Evolutionary conservation across 2,113 vertebrate genomes (phyloP).

Genomic region (Hippocampus mohnikei): DNA sequence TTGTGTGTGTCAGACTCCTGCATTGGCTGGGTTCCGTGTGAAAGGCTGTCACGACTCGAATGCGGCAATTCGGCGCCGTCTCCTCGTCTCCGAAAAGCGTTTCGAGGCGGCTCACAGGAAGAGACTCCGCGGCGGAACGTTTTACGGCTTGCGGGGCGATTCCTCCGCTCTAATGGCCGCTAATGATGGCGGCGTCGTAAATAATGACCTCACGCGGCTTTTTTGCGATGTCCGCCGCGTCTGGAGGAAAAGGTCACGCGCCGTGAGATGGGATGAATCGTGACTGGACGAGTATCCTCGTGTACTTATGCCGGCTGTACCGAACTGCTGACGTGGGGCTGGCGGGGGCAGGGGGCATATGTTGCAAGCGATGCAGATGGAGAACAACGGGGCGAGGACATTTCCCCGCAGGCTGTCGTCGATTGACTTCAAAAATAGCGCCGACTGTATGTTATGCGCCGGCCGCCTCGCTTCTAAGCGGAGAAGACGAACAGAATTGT

Average conservation of each 20-base stretch:
- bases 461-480: slow-evolving; percentile 6
- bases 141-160: neutral
- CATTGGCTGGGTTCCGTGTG: too few relatives aligned
- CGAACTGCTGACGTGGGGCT: neutral
- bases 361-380: slow-evolving; percentile 63
- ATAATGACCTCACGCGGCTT: slow-evolving; percentile 4
- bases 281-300: neutral
- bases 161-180: slow-evolving; percentile 5
- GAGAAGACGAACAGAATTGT: neutral
- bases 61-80: too few relatives aligned
- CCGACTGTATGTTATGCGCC: neutral
- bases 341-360: neutral
- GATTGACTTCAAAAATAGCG: slow-evolving; percentile 41
- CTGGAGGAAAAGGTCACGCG: neutral
- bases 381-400: slow-evolving; percentile 60
- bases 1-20: too few relatives aligned
- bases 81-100: too few relatives aligned
- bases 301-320: neutral
- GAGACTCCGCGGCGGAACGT: neutral
- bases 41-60: too few relatives aligned
- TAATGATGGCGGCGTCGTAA: slow-evolving; percentile 14
- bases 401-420: slow-evolving; percentile 63
- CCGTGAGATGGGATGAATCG: neutral
- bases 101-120: too few relatives aligned
- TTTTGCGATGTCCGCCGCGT: too few relatives aligned